Conservation (phyloP, 2,888 invertebrate genomes). For the Thecocarcelia acutangulata region DNA sequence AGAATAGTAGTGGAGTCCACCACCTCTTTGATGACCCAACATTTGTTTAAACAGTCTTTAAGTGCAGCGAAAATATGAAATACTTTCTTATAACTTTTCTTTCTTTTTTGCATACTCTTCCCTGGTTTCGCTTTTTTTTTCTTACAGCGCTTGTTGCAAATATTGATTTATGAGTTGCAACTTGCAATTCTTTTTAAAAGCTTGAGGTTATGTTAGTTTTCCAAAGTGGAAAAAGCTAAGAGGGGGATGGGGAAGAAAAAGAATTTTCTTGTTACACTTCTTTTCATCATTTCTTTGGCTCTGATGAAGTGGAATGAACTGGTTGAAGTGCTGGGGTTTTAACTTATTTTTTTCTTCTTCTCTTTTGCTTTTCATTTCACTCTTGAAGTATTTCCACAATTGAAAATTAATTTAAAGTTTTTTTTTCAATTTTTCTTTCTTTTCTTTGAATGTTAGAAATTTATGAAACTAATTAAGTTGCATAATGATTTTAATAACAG, state of each 20-base stretch:
- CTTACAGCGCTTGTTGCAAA: conserved; percentile 50
- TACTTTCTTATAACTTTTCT: conserved; percentile 25
- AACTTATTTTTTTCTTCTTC: conserved; percentile 5
- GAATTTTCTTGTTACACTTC: conserved; percentile 48
- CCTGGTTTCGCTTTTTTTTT: neutral
- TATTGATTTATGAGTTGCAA: conserved; percentile 70
- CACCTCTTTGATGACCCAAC: neutral
- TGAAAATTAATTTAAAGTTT: conserved; percentile 55
- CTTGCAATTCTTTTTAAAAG: conserved; percentile 60
- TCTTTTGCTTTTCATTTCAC: conserved; percentile 1
- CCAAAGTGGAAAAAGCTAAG: conserved; percentile 5
- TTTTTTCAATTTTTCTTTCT: neutral
- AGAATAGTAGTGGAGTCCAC: neutral
- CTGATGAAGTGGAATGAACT: conserved; percentile 67
- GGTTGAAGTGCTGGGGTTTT: conserved; percentile 54
- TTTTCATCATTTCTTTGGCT: conserved; percentile 53
- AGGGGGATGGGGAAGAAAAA: neutral
- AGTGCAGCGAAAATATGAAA: conserved; percentile 33
- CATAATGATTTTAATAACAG: conserved; percentile 66
- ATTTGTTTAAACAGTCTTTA: conserved; percentile 18
- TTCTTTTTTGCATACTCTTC: neutral
- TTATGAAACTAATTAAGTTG: conserved; percentile 68
- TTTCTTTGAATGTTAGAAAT: conserved; percentile 54
- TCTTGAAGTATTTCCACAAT: conserved; percentile 53
- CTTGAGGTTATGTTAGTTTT: conserved; percentile 61